These are phyloP conservation scores for Allolobophora icterica DNA, from an alignment of 2,888 invertebrate genomes.

Conservation along the genomic window DNA sequence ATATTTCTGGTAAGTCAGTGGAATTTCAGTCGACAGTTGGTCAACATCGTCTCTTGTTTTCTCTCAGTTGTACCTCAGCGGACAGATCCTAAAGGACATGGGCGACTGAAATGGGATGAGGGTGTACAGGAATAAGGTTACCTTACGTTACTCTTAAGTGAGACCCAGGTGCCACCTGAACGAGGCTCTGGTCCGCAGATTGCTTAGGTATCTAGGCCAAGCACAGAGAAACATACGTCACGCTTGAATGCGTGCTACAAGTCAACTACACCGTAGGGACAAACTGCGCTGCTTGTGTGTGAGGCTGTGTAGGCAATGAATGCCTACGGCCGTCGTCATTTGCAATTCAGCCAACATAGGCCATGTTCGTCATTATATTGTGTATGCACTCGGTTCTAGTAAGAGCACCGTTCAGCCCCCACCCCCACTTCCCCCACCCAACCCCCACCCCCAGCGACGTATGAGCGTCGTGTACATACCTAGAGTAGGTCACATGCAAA, in stretches of 20 bases:
- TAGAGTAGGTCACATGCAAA: not conserved
- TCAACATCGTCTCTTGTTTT: not conserved
- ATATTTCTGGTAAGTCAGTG: constrained; percentile 7
- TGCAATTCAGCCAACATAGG: not conserved
- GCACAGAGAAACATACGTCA: not conserved
- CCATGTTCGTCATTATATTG: not conserved
- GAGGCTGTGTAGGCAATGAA: not conserved
- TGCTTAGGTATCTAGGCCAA: not conserved
- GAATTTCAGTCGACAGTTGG: not conserved
- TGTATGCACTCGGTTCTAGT: not conserved
- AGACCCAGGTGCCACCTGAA: not conserved
- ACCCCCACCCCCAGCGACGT: not conserved
- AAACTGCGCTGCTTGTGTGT: not conserved
- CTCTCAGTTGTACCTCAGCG: not conserved
- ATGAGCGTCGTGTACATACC: not conserved
- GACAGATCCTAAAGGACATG: not conserved
- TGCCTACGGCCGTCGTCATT: not conserved
- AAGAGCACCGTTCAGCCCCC: too few relatives aligned
- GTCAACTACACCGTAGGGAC: not conserved
- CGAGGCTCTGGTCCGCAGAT: not conserved
- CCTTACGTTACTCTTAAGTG: not conserved
- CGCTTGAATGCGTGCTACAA: not conserved
- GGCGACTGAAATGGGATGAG: not conserved
- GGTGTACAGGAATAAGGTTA: not conserved
- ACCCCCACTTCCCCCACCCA: too few relatives aligned